phyloP scores from a whole-genome alignment of 2,797 vertebrate species.

The Labeo calbasu region DNA sequence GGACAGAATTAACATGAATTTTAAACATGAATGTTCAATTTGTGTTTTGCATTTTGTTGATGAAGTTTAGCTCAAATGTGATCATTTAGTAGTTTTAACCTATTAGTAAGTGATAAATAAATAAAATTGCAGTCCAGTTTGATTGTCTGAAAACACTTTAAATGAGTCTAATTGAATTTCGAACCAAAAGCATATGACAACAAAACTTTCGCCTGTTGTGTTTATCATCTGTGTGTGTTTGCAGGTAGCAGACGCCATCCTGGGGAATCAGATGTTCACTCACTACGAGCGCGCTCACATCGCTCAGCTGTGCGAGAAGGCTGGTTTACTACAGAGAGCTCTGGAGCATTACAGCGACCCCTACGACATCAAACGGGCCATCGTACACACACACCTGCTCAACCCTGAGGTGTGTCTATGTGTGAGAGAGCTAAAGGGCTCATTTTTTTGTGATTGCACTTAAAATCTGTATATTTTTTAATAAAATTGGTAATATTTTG shows the following conservation, averaged over 20 bases:
- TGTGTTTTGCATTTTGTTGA: background rate
- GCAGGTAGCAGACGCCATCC: conserved; percentile 92
- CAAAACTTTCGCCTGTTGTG: background rate
- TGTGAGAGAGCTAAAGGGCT: background rate
- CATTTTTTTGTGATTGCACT: background rate
- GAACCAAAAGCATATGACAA: background rate
- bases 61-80: background rate
- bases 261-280: conserved; percentile 95
- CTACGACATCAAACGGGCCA: conserved; percentile 89
- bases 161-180: background rate
- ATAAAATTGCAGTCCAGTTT: no score
- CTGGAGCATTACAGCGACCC: conserved; percentile 90
- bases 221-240: conserved; percentile 44
- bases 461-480: no score
- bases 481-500: background rate
- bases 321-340: conserved; percentile 89
- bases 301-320: conserved; percentile 94
- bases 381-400: conserved; percentile 90
- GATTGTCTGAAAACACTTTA: background rate
- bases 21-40: background rate
- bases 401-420: conserved; percentile 85
- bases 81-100: background rate
- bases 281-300: conserved; percentile 90
- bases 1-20: background rate
- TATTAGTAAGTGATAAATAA: no score